Evolutionary conservation across 2,888 invertebrate species (phyloP), one percentile per base, ranked within the genome.

Genomic region (Xestoiulus laeticollis): DNA sequence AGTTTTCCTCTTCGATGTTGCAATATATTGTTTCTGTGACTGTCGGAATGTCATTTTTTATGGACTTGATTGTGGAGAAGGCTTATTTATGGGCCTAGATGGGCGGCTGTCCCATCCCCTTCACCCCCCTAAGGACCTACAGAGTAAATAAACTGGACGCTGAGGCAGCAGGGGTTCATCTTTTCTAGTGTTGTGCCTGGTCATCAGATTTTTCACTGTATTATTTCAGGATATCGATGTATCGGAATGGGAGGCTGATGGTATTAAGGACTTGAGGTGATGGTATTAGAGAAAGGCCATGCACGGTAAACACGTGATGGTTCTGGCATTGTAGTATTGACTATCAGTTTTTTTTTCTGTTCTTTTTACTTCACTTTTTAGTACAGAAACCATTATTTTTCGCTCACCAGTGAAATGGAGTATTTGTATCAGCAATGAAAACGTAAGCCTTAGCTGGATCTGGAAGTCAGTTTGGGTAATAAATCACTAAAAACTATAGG

Each of bases 1-100:
- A 78, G 78, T 78, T 78, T 78, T 78, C 78, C 16, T 78, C 78
- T 78, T 78, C 78, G 78, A 78, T 78, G 78, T 78, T 26, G 30
- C 78, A 3, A 78, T 78, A 30, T 78, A 78, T 78, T 78, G 78
- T 78, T 78, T 78, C 78, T 78, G 30, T 30, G 78, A 30, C 78
- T 30, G 78, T 78, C 78, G 78, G 78, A 78, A 78, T 78, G 78
- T 78, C 78, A 30, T 78, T 78, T 78, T 78, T 78, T 30, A 30
- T 26, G 78, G 78, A 78, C 14, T 78, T 26, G 78, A 78, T 78
- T 30, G 78, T 30, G 14, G 14, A 78, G 30, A 16, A 78, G 78
- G 78, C 78, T 78, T 78, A 78, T 78, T 78, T 78, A 78, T 78
- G 78, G 78, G 78, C 26, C 78, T 78, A 1, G 30, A 14, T 78